Evolutionary conservation across 2,113 vertebrate species (phyloP), one percentile per base, ranked within the genome.

Genomic region (Xerus inauris): DNA sequence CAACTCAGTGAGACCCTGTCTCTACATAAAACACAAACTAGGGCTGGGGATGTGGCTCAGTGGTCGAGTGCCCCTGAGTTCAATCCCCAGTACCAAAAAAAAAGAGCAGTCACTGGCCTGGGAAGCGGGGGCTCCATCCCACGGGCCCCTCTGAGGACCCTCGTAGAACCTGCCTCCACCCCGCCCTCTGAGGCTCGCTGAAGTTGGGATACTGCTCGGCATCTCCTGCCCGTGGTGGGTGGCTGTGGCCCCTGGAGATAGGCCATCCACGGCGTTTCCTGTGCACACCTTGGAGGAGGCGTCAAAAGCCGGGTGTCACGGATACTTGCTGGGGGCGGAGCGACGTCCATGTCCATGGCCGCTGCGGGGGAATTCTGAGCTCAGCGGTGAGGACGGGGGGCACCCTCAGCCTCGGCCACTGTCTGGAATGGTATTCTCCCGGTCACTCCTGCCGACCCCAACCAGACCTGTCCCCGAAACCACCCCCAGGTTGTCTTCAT

Each of bases 231-330:
- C 59, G 8, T n/a, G n/a, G n/a, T 22, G 11, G 14, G 1, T 6
- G 32, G 22, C 5, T 0, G 14, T 1, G 28, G 9, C 14, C 28
- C 20, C 57, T n/a, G 67, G 42, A 35, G n/a, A 2, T 4, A 0
- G 51, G 16, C 51, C 51, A 49, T 6, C 17, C 5, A 16, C 5
- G 17, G 51, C 51, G 19, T 54, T 49, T 49, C 51, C 51, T 54
- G 17, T 6, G n/a, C 10, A 54, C 1, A 3, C 75, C 51, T 35
- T 13, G 51, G 65, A 19, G 17, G 49, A 22, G 40, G 40, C 51
- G 14, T 2, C 4, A 35, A 57, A 42, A 20, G 45, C 30, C 0
- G 38, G 72, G 42, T n/a, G 30, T 24, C 3, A 0, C 0, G 1
- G 62, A 38, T 20, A 38, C 79, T 20, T 30, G 12, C 49, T 49